Base-by-base conservation (phyloP, 1,140 invertebrate genomes). In the Whitmania pigra region DNA sequence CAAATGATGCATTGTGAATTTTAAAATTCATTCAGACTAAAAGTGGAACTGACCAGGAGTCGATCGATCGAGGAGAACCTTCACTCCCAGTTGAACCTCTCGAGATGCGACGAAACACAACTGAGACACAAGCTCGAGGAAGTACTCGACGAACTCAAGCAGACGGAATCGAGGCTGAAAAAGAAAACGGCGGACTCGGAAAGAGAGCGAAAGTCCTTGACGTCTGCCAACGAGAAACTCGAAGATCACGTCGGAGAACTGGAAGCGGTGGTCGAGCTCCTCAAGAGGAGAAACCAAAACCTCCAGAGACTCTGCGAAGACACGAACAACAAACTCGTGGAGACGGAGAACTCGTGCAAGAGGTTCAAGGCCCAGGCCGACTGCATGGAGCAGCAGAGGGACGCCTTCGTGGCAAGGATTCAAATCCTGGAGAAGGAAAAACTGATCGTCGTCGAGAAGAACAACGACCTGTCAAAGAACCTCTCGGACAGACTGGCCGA, bases 331-430 rank as follows among this genome's bases (percentile, higher is more conserved):
- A 63, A n/a, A 18, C 57, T 63, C 22, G 18, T 15, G 29, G 57
- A 63, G 22, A 25, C 57, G 4, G 57, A 63, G 18, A 13, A 63
- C 11, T 11, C 22, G 1, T 63, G 22, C 22, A 63, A 31, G 29
- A 22, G 57, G 29, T 31, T 63, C 22, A 63, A 63, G 11, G 22
- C 22, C 22, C 57, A 63, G 57, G 57, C 57, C 57, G 57, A 63
- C 29, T 63, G 57, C 57, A 63, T 63, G 57, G 57, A 63, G 18
- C 57, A 25, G 57, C 57, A 63, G 57, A 22, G 57, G 11, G 57
- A 63, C 29, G 57, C 57, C 22, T 63, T 63, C 57, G 57, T 63
- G 29, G 22, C 22, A 13, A 3, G 57, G 57, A 63, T 63, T 63
- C 57, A 63, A n/a, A 63, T 25, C 57, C 29, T 63, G 22, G 57